These are phyloP conservation scores for Amblyjoppa proteus DNA, from an alignment of 2,888 invertebrate genomes.

Conservation along the genomic window DNA sequence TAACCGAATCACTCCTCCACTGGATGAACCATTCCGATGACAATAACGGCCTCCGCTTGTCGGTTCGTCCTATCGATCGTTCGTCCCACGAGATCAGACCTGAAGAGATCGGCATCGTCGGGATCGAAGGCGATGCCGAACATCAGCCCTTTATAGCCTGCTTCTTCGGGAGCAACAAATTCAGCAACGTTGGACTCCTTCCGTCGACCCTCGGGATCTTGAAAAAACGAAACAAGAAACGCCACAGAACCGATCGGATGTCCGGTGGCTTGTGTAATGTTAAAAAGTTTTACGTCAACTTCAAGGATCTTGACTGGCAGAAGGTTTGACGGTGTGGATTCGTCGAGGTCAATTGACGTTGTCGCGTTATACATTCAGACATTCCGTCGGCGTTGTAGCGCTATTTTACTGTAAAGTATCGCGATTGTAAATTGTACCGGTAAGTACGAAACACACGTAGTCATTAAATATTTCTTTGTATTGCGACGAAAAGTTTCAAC, in stretches of 20 bases:
- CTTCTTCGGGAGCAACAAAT: conserved; percentile 89
- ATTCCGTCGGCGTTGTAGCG: not conserved
- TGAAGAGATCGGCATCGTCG: conserved; percentile 93
- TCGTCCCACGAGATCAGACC: conserved; percentile 91
- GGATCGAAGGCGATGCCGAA: conserved; percentile 90
- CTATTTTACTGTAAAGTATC: not conserved
- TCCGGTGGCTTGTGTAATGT: conserved; percentile 91
- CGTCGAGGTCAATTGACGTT: not conserved
- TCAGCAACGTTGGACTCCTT: conserved; percentile 69
- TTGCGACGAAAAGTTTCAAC: not conserved
- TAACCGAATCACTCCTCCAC: conserved; percentile 90
- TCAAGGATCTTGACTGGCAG: conserved; percentile 94
- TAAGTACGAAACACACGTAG: not conserved
- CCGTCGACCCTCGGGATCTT: conserved; percentile 66
- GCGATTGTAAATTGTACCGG: too few relatives aligned
- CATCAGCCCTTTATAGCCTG: conserved; percentile 96
- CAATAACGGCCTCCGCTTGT: conserved; percentile 93
- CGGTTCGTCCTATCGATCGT: conserved; percentile 89
- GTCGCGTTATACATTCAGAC: not conserved
- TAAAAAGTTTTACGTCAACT: conserved; percentile 95
- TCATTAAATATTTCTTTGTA: not conserved
- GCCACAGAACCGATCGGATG: conserved; percentile 19
- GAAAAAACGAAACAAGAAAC: not conserved
- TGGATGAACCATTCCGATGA: conserved; percentile 92
- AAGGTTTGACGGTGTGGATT: conserved; percentile 83